A percentile compares a stretch with the other conserved stretches of the same genome.
These are phyloP conservation scores for Dinocampus coccinellae DNA, from an alignment of 2,888 invertebrate species.

Conservation along the genomic window DNA sequence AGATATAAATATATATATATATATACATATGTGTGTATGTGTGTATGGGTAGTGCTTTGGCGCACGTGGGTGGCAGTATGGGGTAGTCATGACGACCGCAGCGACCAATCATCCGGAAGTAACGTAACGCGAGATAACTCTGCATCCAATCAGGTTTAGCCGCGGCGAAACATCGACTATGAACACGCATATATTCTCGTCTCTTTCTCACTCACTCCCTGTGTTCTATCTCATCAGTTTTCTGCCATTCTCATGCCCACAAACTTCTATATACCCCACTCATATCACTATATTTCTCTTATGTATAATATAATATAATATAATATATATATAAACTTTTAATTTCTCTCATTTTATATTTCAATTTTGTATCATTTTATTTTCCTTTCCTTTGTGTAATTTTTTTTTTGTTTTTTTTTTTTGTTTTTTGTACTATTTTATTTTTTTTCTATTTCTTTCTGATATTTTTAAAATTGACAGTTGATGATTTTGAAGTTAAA, in stretches of 20 bases:
- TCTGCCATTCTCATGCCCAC: slow-evolving; percentile 14
- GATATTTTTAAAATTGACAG: background rate
- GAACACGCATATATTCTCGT: slow-evolving; percentile 40
- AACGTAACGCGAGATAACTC: slow-evolving; percentile 70
- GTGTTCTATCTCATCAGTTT: slow-evolving; percentile 32
- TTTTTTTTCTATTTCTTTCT: slow-evolving; percentile 8
- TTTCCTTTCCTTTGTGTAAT: too few species aligned
- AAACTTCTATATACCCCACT: background rate
- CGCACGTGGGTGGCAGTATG: slow-evolving; percentile 59
- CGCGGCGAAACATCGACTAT: slow-evolving; percentile 57
- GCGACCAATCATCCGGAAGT: slow-evolving; percentile 70
- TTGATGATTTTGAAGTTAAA: slow-evolving; percentile 1
- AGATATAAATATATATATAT: background rate
- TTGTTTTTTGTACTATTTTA: background rate
- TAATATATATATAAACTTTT: too few species aligned
- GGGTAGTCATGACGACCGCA: slow-evolving; percentile 70
- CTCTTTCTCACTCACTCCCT: background rate
- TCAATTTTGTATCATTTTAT: too few species aligned
- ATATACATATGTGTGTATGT: background rate
- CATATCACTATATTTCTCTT: background rate
- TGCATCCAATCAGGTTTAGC: slow-evolving; percentile 69
- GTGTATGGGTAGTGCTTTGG: slow-evolving; percentile 44
- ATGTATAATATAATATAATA: background rate
- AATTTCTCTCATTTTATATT: too few species aligned
- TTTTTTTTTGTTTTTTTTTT: too few species aligned